A percentile compares a stretch with the other conserved stretches of the same genome.
phyloP scores from a whole-genome alignment of 2,113 vertebrate genomes.

The Ploceus nigricollis region DNA sequence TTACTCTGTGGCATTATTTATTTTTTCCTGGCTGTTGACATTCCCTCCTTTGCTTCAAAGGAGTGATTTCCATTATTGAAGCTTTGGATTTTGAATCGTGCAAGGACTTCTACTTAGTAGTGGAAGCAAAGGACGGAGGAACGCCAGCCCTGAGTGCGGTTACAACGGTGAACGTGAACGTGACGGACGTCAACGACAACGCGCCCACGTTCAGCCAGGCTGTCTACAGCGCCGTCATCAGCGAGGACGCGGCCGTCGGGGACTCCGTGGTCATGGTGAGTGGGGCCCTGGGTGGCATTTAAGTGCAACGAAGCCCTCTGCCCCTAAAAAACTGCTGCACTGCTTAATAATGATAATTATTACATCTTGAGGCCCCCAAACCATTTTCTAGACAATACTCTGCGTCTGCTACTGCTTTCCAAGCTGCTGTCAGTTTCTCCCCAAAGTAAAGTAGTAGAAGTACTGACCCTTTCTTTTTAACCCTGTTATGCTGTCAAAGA shows the following conservation, averaged over 20 bases:
- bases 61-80: conserved; percentile 83
- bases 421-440: neutral
- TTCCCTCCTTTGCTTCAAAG: conserved; percentile 69
- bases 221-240: conserved; percentile 85
- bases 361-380: neutral
- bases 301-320: rapidly evolving
- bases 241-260: conserved; percentile 85
- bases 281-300: rapidly evolving
- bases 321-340: neutral
- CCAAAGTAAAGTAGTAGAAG: neutral
- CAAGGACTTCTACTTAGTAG: conserved; percentile 90
- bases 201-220: conserved; percentile 85
- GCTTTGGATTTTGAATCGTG: conserved; percentile 90
- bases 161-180: conserved; percentile 88
- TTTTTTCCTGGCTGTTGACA: neutral
- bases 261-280: conserved; percentile 85
- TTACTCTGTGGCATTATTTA: neutral
- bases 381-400: neutral
- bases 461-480: neutral
- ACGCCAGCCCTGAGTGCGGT: conserved; percentile 87
- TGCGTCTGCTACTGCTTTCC: neutral
- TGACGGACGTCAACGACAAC: conserved; percentile 96
- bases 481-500: neutral
- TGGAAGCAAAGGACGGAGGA: conserved; percentile 93
- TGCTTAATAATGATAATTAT: neutral